phyloP scores from a whole-genome alignment of 2,797 vertebrate species.

The Pseudotriccus pelzelni region DNA sequence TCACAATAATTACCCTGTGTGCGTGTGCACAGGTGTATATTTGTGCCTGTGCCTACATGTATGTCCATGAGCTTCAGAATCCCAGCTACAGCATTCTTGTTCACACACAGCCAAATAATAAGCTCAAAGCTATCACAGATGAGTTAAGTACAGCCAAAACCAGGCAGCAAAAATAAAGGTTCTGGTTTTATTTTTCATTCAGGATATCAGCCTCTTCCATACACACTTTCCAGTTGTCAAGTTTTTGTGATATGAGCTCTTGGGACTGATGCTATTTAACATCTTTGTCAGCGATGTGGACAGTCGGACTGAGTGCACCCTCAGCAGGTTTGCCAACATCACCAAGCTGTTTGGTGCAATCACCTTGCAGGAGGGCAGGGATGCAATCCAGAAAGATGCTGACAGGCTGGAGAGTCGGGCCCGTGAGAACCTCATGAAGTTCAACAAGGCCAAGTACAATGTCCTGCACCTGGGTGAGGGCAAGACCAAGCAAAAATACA shows the following conservation, averaged over 20 bases:
- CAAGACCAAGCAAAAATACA: neutral
- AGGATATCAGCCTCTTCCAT: neutral
- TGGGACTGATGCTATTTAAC: neutral
- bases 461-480: neutral
- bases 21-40: rapidly evolving
- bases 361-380: neutral
- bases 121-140: neutral
- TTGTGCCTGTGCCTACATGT: neutral
- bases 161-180: neutral
- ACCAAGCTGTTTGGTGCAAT: neutral
- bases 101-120: neutral
- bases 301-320: neutral
- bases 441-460: neutral
- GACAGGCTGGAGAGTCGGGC: neutral
- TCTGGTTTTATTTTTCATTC: neutral
- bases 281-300: neutral
- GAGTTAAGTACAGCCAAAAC: neutral
- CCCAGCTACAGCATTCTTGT: neutral
- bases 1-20: neutral
- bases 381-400: neutral
- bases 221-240: neutral
- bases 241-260: neutral
- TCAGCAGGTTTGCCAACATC: neutral
- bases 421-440: neutral
- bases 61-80: neutral